Conservation (phyloP, 2,888 invertebrate genomes). For the Cyrtodaria siliqua region DNA sequence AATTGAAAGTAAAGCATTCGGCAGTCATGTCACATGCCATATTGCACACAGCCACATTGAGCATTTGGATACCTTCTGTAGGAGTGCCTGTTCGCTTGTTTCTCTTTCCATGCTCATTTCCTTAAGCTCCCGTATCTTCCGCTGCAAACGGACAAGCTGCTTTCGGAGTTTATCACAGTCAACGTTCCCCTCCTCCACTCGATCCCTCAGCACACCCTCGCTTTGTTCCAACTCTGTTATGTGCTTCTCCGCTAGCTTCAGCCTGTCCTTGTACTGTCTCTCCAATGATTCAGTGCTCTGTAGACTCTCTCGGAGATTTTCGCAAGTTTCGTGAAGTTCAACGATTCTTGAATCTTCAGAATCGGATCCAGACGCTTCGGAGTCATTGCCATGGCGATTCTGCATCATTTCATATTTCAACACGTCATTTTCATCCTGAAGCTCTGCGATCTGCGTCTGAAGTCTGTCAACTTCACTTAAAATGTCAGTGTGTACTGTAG, state of each 20-base stretch:
- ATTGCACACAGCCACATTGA: background rate
- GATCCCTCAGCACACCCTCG: slow-evolving; percentile 73
- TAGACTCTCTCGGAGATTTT: slow-evolving; percentile 75
- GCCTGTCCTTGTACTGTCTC: slow-evolving; percentile 72
- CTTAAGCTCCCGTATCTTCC: slow-evolving; percentile 76
- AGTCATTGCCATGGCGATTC: slow-evolving; percentile 55
- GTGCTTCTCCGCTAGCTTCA: slow-evolving; percentile 78
- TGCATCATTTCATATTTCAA: slow-evolving; percentile 66
- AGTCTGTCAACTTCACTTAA: slow-evolving; percentile 57
- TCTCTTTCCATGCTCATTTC: slow-evolving; percentile 78
- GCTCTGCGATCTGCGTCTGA: slow-evolving; percentile 60
- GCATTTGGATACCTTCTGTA: slow-evolving; percentile 74
- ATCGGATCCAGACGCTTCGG: slow-evolving; percentile 56
- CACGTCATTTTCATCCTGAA: slow-evolving; percentile 70
- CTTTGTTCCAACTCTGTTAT: slow-evolving; percentile 77
- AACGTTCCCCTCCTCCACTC: slow-evolving; percentile 73
- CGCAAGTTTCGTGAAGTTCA: slow-evolving; percentile 74
- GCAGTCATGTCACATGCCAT: slow-evolving; percentile 16
- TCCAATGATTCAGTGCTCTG: slow-evolving; percentile 73
- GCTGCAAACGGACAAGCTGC: slow-evolving; percentile 70
- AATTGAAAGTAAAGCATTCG: too few species aligned
- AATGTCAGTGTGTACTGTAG: slow-evolving; percentile 23
- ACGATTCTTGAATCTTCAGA: slow-evolving; percentile 64
- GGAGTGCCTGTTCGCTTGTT: slow-evolving; percentile 69
- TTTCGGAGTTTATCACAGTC: slow-evolving; percentile 70